phyloP scores from a whole-genome alignment of 2,888 invertebrate species.

The Lepidochrysops patricia region DNA sequence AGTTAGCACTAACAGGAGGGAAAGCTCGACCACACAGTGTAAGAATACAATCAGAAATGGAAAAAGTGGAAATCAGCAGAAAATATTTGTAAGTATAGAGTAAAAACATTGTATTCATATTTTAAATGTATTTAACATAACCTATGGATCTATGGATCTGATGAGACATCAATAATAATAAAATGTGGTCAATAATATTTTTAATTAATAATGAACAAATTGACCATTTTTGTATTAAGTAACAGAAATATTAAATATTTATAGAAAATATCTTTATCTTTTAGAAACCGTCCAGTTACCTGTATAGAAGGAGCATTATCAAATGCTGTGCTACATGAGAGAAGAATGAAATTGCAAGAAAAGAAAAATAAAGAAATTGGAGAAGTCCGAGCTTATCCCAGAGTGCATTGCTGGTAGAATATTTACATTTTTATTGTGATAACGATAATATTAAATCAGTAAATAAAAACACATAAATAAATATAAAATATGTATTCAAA shows the following conservation, averaged over 20 bases:
- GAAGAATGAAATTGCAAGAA: constrained; percentile 45
- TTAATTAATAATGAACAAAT: no score
- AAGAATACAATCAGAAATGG: constrained; percentile 35
- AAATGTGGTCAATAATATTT: no score
- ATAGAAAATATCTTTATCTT: no score
- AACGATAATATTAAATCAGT: neutral
- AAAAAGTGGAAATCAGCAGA: constrained; percentile 32
- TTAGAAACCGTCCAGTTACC: constrained; percentile 66
- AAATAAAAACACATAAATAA: constrained; percentile 7
- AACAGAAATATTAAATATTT: no score
- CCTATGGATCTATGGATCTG: no score
- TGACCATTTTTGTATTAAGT: no score
- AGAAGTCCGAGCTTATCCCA: constrained; percentile 44
- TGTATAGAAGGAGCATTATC: constrained; percentile 76
- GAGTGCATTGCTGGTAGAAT: constrained; percentile 49
- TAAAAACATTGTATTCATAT: neutral
- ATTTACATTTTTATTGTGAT: neutral
- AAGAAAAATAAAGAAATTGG: constrained; percentile 39
- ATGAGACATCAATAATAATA: no score
- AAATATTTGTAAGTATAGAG: constrained; percentile 19
- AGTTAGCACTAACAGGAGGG: constrained; percentile 65
- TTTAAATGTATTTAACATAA: no score
- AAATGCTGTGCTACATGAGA: constrained; percentile 71
- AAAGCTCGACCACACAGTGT: constrained; percentile 50
- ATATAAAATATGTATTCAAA: constrained; percentile 13